Evolutionary conservation across 2,113 vertebrate genomes (phyloP), one percentile per base, ranked within the genome.

Genomic region (Mugil cephalus): DNA sequence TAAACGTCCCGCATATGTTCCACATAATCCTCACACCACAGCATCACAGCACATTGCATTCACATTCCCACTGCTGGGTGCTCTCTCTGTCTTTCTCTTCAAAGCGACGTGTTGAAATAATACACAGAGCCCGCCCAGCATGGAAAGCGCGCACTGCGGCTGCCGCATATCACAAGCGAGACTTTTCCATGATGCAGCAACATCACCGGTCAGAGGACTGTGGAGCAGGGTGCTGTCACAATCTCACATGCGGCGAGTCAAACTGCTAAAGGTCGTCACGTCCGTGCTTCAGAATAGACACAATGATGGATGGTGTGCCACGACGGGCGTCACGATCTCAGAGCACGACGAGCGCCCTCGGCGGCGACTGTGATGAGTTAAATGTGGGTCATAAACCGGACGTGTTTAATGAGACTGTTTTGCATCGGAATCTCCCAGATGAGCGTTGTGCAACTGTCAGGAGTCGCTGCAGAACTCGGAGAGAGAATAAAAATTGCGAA

Each of bases 121-220:
- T 47, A 64, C 8, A 13, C 71, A 30, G 67, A 61, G 72, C 14
- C 36, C 1, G 17, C 51, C 50, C 62, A 51, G 78, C 58, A 38
- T 21, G 51, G 48, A 66, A 36, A 76, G 19, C 1, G 38, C 30
- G 9, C 53, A 50, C 18, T 61, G 45, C 18, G 66, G 68, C 65
- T 35, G 38, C 54, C 15, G 4, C 72, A 17, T 13, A 34, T 70
- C 69, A 65, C 67, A 5, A n/a, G 35, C 40, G 46, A 30, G 59
- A 69, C 58, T 52, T 77, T 87, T 80, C 84, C 84, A 77, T 64
- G 74, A 76, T 65, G 79, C 10, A 10, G 2, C 53, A 65, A 56
- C 12, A 17, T 35, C 39, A 35, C 14, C 12, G 19, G 42, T 58
- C 40, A 39, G 51, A 30, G 69, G 64, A 63, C 53, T 74, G 8